Evolutionary conservation across 1,140 invertebrate genomes (phyloP).

Genomic region (Drosophila mojavensis): DNA sequence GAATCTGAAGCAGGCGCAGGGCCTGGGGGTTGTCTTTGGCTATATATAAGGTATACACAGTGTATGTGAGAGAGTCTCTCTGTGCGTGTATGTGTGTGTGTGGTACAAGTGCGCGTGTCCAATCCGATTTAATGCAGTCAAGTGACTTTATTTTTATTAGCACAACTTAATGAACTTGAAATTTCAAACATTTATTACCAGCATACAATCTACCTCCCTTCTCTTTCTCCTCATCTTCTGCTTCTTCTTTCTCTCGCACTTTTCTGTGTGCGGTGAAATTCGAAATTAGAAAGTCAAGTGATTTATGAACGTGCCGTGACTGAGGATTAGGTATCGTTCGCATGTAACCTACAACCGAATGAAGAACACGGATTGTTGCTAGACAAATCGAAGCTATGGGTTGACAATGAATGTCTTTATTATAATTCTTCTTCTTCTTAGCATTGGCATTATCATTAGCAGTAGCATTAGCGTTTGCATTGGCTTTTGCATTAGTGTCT

Average conservation of each 20-base stretch:
- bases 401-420: neutral
- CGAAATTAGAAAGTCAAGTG: conserved; percentile 76
- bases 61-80: neutral
- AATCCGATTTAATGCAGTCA: conserved; percentile 79
- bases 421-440: too few species aligned
- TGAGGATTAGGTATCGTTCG: conserved; percentile 40
- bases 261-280: conserved; percentile 29
- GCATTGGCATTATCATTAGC: too few species aligned
- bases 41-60: neutral
- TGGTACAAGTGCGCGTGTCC: conserved; percentile 72
- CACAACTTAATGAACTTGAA: conserved; percentile 83
- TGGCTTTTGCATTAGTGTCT: too few species aligned
- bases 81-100: neutral
- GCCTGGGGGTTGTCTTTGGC: neutral
- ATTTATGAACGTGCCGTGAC: conserved; percentile 71
- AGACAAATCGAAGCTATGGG: conserved; percentile 9
- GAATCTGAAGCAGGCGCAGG: conserved; percentile 7
- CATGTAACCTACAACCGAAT: conserved; percentile 2
- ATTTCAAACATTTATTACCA: conserved; percentile 69
- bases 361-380: neutral
- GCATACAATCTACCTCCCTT: conserved; percentile 32
- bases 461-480: too few species aligned
- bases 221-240: neutral
- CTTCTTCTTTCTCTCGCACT: neutral
- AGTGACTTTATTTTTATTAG: conserved; percentile 81